Evolutionary conservation across 2,888 invertebrate species (phyloP).

Genomic region (Chrysina gloriosa): DNA sequence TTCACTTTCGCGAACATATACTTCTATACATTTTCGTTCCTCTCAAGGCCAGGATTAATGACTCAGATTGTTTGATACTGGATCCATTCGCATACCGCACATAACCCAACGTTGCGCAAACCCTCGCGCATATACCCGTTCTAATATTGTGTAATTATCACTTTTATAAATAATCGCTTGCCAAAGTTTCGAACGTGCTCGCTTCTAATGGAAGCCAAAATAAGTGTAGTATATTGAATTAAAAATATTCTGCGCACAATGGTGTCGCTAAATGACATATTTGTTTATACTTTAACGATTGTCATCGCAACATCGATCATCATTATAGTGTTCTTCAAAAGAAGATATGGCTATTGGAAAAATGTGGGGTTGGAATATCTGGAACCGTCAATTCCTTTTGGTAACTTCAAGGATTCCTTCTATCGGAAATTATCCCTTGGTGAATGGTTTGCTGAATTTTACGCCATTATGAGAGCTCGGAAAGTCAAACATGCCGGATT

Average conservation of each 20-base stretch:
- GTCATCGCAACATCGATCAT: neutral
- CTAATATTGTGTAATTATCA: too few relatives aligned
- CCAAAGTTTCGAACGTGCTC: too few relatives aligned
- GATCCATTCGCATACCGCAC: too few relatives aligned
- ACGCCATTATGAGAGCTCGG: constrained; percentile 45
- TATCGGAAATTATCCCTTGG: constrained; percentile 35
- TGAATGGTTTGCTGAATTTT: constrained; percentile 39
- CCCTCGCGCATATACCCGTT: too few relatives aligned
- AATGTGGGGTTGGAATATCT: constrained; percentile 43
- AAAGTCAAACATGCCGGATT: constrained; percentile 49
- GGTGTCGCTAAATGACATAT: neutral
- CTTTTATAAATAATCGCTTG: too few relatives aligned
- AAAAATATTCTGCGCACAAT: neutral
- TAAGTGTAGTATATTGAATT: neutral
- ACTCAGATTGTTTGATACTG: too few relatives aligned
- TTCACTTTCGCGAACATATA: too few relatives aligned
- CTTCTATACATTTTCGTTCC: too few relatives aligned
- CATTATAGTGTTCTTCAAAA: constrained; percentile 38
- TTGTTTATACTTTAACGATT: neutral
- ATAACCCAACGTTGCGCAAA: too few relatives aligned
- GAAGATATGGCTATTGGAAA: constrained; percentile 47
- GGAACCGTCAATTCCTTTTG: constrained; percentile 53
- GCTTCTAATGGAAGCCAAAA: too few relatives aligned
- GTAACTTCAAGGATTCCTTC: constrained; percentile 47
- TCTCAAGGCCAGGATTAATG: too few relatives aligned